Evolutionary conservation across 2,888 invertebrate genomes (phyloP), one percentile per base, ranked within the genome.

Genomic region (Callyntrura guangdongensis): DNA sequence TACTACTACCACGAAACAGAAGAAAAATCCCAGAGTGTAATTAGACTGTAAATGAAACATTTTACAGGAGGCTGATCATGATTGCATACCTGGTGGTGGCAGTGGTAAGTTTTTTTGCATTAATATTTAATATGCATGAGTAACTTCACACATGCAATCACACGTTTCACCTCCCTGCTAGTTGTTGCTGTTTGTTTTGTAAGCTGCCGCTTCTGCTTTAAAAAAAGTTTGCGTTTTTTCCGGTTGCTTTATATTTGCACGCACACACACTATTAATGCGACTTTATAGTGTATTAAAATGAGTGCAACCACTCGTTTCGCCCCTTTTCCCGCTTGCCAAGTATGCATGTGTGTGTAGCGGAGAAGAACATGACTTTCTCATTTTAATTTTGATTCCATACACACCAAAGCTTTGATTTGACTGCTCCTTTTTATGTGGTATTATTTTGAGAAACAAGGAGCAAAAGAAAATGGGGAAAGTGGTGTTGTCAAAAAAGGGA

Each of bases 81-180:
- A 74, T 74, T 49, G 49, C 47, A 74, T 20, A 36, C 36, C 36
- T 36, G 74, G 74, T 49, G 20, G 74, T 74, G 49, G 74, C 22
- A 11, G 11, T 49, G 47, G 77, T 12, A 22, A 77, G 53, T 77
- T 77, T 77, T 77, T 25, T 47, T 72, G 47, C 47, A 49, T 77
- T 53, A 77, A 77, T 77, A 77, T 53, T 77, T 53, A 53, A 77
- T 77, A 77, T 77, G 77, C 11, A 77, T 77, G 53, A 53, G 77
- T 12, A 49, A 74, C 72, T 74, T 77, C 77, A 49, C 77, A 77
- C 77, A 77, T 77, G 77, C 53, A 77, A 77, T 77, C 77, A 53
- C 8, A 77, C 45, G 47, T 49, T 17, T n/a, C 53, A 53, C 12
- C 53, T 14, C n/a, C 53, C 53, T 20, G 47, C 22, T 20, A 17